Evolutionary conservation across 2,888 invertebrate genomes (phyloP), one percentile per base, ranked within the genome.

Genomic region (Leptopilina syphax): DNA sequence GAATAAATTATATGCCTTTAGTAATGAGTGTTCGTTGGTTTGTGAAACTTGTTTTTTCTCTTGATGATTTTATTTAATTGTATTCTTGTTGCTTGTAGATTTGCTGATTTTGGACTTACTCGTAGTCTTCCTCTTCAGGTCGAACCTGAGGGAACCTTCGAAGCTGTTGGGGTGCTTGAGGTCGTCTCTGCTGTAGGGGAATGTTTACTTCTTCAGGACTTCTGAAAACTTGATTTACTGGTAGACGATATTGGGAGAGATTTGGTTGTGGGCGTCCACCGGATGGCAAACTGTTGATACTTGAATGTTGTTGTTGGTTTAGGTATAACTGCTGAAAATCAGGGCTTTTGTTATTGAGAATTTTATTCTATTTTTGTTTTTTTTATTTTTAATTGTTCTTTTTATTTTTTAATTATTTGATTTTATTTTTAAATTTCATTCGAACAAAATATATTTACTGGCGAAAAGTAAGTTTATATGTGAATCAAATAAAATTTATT

Each of bases 161-260:
- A 54, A 90, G 82, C 3, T 88, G 83, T 41, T 90, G 89, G 65
- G 90, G 91, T 80, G 92, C 89, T 65, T 93, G 93, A 18, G 97
- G 96, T 87, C 97, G 94, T 89, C 97, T 94, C 90, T 97, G 97
- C 82, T 95, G 95, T 77, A 97, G 93, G 4, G 97, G 96, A 86
- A 97, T 97, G 91, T 97, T 97, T 76, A 97, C 96, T 90, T 97
- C 97, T 91, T 97, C 97, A 4, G 97, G 96, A 65, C 96, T 95
- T 87, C 96, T 95, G 92, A 96, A 97, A 68, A 96, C 96, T 89
- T 97, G 96, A 84, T 94, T 94, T 50, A 93, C 91, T 70, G 93
- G 92, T 82, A 93, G 93, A 83, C 93, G 93, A 82, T 87, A 91
- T 5, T 84, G 82, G 5, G 85, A 81, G 87, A 91, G 84, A 82